Conservation (phyloP, 2,888 invertebrate species). For the Aethes cnicana region DNA sequence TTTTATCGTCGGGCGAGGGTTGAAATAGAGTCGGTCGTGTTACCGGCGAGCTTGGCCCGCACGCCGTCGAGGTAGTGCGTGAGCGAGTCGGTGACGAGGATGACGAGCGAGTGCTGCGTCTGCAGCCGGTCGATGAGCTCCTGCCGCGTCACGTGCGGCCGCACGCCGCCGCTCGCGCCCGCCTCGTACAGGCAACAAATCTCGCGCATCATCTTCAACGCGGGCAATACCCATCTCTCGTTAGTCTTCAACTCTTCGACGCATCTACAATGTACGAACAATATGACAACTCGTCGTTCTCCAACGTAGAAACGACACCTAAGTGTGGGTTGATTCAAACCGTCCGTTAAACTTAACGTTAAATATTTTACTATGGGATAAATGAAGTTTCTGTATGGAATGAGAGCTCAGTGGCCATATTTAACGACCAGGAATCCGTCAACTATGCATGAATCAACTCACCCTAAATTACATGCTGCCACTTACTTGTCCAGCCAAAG, state of each 20-base stretch:
- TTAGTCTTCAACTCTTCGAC: slow-evolving; percentile 95
- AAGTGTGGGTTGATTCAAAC: no score
- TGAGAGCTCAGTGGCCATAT: no score
- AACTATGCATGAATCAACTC: not conserved
- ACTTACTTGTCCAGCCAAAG: slow-evolving; percentile 93
- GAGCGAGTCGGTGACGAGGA: slow-evolving; percentile 95
- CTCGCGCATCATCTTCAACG: slow-evolving; percentile 96
- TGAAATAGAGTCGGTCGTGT: no score
- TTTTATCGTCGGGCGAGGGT: no score
- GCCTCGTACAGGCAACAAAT: slow-evolving; percentile 97
- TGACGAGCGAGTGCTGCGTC: slow-evolving; percentile 95
- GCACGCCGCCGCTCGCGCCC: slow-evolving; percentile 79
- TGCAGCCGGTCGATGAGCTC: slow-evolving; percentile 95
- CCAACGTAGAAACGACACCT: no score
- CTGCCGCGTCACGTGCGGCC: slow-evolving; percentile 80
- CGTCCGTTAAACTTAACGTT: no score
- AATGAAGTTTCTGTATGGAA: no score
- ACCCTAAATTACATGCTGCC: not conserved
- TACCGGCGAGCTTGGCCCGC: slow-evolving; percentile 77
- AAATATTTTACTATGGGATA: no score
- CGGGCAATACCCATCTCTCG: slow-evolving; percentile 96
- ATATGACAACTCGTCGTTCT: not conserved
- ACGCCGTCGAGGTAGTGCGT: slow-evolving; percentile 95
- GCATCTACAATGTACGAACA: slow-evolving; percentile 72
- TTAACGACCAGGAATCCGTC: no score